Base-by-base conservation (phyloP, 2,113 vertebrate species). In the Casuarius casuarius region DNA sequence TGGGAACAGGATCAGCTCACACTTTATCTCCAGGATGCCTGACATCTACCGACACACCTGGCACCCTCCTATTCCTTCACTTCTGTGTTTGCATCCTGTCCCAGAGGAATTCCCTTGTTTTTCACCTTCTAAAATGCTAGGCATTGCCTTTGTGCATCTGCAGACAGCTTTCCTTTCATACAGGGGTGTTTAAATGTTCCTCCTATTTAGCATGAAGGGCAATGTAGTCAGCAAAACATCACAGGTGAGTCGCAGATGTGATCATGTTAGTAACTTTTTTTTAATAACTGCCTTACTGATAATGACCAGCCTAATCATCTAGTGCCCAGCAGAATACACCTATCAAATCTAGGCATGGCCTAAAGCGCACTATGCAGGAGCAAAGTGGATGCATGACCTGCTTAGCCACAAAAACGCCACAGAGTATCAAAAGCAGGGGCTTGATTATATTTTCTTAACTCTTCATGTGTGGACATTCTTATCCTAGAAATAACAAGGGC, bases 121-220 rank as follows among this genome's bases (percentile, higher is more conserved):
- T 10, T 14, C 10, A 68, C 10, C 4, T 62, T 51, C 29, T 59
- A 31, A 26, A 73, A 61, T 44, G 13, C 12, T 7, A 44, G 8
- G 13, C n/a, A 18, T 4, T 13, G 8, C 2, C 7, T 92, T 72
- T 46, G 7, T n/a, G 61, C 9, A 7, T 12, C 18, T 61, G 13
- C 7, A 58, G 29, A 38, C 16, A 84, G 40, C 29, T 79, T 85
- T 68, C 38, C 16, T 7, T 86, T 44, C 7, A 12, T 6, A 51
- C 13, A 68, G 42, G 23, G 49, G 13, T 58, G 59, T 49, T 91
- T 70, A 25, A 40, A 15, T 44, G 9, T 70, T 29, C 7, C 33
- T 91, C 51, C 38, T 72, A 7, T 31, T 80, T n/a, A 48, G 12
- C 0, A 0, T 73, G 54, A 74, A 51, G 56, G 38, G 21, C 38